A percentile compares a stretch with the other conserved stretches of the same genome.
phyloP scores from a whole-genome alignment of 1,140 invertebrate genomes.

The Protaetia brevitarsis region DNA sequence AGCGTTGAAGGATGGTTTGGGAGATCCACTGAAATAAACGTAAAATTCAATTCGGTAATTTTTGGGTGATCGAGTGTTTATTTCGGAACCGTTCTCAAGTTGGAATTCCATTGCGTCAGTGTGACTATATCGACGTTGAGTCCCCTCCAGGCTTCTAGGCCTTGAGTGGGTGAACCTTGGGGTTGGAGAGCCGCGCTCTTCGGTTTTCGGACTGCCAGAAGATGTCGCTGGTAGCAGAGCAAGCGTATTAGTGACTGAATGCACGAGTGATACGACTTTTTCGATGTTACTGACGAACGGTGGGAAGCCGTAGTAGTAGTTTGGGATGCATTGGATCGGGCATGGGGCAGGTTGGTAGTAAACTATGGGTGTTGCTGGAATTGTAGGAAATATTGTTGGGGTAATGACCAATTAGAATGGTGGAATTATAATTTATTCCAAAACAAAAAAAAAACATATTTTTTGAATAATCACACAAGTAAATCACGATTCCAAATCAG shows the following conservation, averaged over 20 bases:
- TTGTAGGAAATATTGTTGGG: slow-evolving; percentile 65
- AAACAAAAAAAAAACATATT: slow-evolving; percentile 52
- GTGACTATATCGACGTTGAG: slow-evolving; percentile 59
- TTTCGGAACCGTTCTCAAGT: slow-evolving; percentile 58
- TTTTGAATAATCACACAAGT: too few species aligned
- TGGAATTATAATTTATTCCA: slow-evolving; percentile 64
- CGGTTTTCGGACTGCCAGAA: slow-evolving; percentile 49
- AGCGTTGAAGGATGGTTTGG: slow-evolving; percentile 68
- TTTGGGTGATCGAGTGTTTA: neutral
- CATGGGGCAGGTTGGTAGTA: slow-evolving; percentile 30
- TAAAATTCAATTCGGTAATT: slow-evolving; percentile 10
- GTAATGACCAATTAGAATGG: too few species aligned
- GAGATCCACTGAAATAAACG: slow-evolving; percentile 67
- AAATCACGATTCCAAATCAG: too few species aligned
- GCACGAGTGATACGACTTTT: neutral
- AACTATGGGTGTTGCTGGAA: slow-evolving; percentile 75
- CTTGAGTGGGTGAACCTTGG: slow-evolving; percentile 47
- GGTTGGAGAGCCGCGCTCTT: slow-evolving; percentile 54
- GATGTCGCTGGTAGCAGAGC: slow-evolving; percentile 30
- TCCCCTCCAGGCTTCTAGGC: slow-evolving; percentile 58
- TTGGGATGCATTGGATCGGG: neutral
- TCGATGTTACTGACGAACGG: neutral
- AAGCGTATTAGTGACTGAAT: neutral
- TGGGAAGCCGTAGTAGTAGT: neutral
- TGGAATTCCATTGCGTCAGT: slow-evolving; percentile 65